Evolutionary conservation across 2,113 vertebrate genomes (phyloP).

Genomic region (Numenius arquata): DNA sequence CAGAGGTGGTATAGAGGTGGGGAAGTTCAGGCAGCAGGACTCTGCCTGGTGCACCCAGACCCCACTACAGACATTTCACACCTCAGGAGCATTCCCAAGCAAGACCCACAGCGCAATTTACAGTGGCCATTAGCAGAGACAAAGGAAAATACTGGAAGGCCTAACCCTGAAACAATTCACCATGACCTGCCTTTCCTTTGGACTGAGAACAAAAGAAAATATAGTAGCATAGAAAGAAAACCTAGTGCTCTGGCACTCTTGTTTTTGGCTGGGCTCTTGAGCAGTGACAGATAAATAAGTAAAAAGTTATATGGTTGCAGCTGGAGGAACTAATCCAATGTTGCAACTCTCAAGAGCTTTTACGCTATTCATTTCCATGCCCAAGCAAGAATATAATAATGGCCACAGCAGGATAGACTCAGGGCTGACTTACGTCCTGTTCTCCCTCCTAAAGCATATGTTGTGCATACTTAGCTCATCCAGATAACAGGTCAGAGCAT

Average conservation of each 20-base stretch:
- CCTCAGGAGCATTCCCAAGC: not conserved
- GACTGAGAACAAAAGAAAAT: not conserved
- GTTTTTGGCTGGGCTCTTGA: not conserved
- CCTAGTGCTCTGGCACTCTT: not conserved
- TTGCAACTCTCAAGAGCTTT: not conserved
- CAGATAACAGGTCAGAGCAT: not conserved
- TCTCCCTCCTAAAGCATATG: not conserved
- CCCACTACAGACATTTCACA: not conserved
- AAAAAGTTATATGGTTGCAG: not conserved
- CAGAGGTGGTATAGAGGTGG: not conserved
- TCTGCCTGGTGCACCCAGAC: not conserved
- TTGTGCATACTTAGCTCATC: not conserved
- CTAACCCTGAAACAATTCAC: not conserved
- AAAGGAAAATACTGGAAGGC: not conserved
- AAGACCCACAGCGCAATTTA: not conserved
- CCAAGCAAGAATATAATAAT: not conserved
- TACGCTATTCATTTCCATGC: not conserved
- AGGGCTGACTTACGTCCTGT: not conserved
- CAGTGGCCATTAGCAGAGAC: not conserved
- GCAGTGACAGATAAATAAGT: not conserved
- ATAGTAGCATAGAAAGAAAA: not conserved
- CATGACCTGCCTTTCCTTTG: not conserved
- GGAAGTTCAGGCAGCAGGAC: not conserved
- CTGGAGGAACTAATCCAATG: not conserved
- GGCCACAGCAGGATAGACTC: not conserved